A percentile compares a stretch with the other conserved stretches of the same genome.
Evolutionary conservation across 2,797 vertebrate genomes (phyloP).

Genomic region (Rallus crepitans): DNA sequence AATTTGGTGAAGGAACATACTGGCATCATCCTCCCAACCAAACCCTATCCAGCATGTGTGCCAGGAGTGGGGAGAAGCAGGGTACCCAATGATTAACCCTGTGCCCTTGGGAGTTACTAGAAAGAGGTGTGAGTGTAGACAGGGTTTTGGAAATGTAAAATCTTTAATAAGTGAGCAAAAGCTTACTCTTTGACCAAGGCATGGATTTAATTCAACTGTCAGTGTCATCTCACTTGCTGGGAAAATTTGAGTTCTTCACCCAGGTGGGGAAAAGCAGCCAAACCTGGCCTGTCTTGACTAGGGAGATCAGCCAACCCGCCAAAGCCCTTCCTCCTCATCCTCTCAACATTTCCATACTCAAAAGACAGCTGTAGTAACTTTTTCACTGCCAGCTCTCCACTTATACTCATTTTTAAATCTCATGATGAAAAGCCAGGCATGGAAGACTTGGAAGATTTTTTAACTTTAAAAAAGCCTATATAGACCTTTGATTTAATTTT

Average conservation of each 20-base stretch:
- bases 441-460: background rate
- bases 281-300: background rate
- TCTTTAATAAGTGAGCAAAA: background rate
- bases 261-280: background rate
- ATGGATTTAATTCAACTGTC: background rate
- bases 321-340: background rate
- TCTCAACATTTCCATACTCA: background rate
- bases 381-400: background rate
- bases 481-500: background rate
- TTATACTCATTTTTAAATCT: background rate
- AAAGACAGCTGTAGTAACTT: background rate
- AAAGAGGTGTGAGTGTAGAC: background rate
- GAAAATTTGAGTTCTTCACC: background rate
- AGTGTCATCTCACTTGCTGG: background rate
- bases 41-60: background rate
- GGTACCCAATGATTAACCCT: background rate
- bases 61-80: rapidly evolving
- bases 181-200: background rate
- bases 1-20: background rate
- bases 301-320: background rate
- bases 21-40: background rate
- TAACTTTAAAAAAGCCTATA: background rate
- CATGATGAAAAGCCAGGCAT: background rate
- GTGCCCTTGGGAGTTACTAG: background rate
- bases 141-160: background rate